phyloP scores from a whole-genome alignment of 2,113 vertebrate genomes.

The Passer domesticus region DNA sequence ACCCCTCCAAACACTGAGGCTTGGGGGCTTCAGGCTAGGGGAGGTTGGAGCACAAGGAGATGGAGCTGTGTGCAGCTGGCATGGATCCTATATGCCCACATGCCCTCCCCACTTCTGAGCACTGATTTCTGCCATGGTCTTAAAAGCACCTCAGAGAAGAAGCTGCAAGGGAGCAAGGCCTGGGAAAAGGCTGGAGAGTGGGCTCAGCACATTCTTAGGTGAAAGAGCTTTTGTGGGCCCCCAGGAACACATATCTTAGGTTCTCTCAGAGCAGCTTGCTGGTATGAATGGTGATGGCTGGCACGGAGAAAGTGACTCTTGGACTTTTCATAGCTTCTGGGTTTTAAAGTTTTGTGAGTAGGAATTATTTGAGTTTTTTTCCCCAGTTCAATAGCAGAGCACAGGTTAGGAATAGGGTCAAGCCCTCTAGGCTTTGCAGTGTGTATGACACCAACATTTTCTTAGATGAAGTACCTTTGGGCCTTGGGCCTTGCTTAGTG shows the following conservation, averaged over 20 bases:
- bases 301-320: neutral
- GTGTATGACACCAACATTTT: neutral
- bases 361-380: neutral
- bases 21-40: neutral
- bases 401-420: neutral
- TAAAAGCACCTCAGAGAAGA: neutral
- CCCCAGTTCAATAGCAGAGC: neutral
- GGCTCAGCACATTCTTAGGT: accelerated
- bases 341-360: neutral
- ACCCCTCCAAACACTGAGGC: neutral
- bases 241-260: accelerated
- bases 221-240: accelerated
- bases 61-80: accelerated
- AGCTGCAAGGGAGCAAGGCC: neutral
- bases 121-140: neutral
- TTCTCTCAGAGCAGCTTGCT: neutral
- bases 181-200: neutral
- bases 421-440: neutral
- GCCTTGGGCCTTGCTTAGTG: neutral
- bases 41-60: neutral
- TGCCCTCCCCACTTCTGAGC: accelerated
- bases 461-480: neutral
- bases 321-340: neutral
- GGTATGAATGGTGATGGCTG: neutral
- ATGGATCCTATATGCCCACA: neutral